Evolutionary conservation across 2,113 vertebrate genomes (phyloP).

Genomic region (Zosterops hypoxanthus): DNA sequence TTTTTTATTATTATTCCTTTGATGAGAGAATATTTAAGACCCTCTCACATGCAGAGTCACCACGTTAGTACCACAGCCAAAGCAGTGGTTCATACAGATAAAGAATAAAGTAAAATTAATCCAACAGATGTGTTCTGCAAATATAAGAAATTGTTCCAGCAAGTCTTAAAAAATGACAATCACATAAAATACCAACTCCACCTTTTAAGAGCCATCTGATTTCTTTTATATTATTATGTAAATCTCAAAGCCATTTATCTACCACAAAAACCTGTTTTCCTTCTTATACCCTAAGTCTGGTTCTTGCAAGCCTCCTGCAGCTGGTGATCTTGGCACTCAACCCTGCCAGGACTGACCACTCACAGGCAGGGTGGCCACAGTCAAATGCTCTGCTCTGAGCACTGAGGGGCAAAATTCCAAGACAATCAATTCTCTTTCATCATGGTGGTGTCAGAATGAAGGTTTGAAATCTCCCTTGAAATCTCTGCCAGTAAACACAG

Average conservation of each 20-base stretch:
- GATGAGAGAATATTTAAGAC: slow-evolving; percentile 50
- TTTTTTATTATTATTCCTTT: slow-evolving; percentile 4
- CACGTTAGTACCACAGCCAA: slow-evolving; percentile 3
- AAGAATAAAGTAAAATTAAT: slow-evolving; percentile 26
- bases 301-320: background rate
- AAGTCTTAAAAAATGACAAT: background rate
- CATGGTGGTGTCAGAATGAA: background rate
- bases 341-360: background rate
- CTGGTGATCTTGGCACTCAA: background rate
- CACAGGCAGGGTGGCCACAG: background rate
- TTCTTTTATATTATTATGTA: background rate
- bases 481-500: background rate
- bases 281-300: background rate
- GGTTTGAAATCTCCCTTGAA: background rate
- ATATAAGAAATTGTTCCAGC: background rate
- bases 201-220: background rate
- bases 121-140: background rate
- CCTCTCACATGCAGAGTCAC: slow-evolving; percentile 39
- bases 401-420: background rate
- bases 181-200: slow-evolving; percentile 2
- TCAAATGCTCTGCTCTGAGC: background rate
- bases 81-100: slow-evolving; percentile 8
- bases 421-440: background rate
- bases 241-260: background rate
- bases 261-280: background rate